These are phyloP conservation scores for Hypomecis punctinalis DNA, from an alignment of 2,888 invertebrate genomes.

Conservation along the genomic window DNA sequence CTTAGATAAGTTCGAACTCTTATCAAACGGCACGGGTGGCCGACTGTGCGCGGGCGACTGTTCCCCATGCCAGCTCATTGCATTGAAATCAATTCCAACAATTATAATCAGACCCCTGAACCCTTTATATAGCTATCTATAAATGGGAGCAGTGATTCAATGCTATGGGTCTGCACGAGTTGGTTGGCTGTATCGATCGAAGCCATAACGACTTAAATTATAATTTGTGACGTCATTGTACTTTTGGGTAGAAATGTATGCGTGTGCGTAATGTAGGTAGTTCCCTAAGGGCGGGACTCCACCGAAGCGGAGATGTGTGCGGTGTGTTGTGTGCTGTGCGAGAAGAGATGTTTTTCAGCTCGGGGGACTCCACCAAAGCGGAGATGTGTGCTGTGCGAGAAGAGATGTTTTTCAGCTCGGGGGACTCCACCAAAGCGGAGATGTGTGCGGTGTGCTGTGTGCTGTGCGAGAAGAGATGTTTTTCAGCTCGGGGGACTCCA, in stretches of 20 bases:
- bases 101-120: constrained; percentile 52
- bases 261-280: constrained; percentile 59
- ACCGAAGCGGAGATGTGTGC: too few relatives aligned
- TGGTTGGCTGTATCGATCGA: constrained; percentile 66
- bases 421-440: too few relatives aligned
- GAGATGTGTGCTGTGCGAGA: too few relatives aligned
- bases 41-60: constrained; percentile 66
- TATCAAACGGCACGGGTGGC: constrained; percentile 72
- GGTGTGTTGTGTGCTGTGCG: too few relatives aligned
- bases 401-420: too few relatives aligned
- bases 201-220: constrained; percentile 60
- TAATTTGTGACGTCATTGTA: constrained; percentile 71
- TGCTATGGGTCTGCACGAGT: constrained; percentile 55
- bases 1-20: constrained; percentile 60
- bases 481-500: too few relatives aligned
- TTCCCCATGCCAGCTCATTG: constrained; percentile 46
- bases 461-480: too few relatives aligned
- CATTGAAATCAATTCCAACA: constrained; percentile 55
- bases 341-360: too few relatives aligned
- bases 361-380: too few relatives aligned
- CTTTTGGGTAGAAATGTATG: constrained; percentile 56
- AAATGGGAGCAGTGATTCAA: constrained; percentile 53
- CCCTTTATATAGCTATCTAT: constrained; percentile 42
- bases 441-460: too few relatives aligned
- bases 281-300: too few relatives aligned